Conservation (phyloP, 2,888 invertebrate genomes). For the Chalcis sispes region DNA sequence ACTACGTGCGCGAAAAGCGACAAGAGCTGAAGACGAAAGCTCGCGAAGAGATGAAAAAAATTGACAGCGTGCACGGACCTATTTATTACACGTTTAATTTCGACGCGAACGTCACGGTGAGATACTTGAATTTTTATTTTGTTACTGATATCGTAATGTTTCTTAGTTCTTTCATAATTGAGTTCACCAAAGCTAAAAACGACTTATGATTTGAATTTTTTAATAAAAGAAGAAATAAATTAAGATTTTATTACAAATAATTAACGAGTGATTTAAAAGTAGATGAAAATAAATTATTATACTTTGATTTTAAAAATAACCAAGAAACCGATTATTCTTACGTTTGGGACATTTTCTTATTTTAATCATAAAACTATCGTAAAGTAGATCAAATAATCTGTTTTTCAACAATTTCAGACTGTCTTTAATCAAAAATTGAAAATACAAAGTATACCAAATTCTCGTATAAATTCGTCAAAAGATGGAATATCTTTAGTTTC, state of each 20-base stretch:
- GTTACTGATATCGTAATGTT: not conserved
- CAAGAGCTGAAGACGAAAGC: conserved; percentile 60
- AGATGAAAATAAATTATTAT: too few species aligned
- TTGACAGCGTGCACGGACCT: not conserved
- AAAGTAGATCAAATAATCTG: too few species aligned
- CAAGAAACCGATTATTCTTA: too few species aligned
- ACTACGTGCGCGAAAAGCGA: conserved; percentile 71
- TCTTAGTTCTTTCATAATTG: too few species aligned
- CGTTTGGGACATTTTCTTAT: too few species aligned
- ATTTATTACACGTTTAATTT: conserved; percentile 26
- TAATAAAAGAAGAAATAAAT: too few species aligned
- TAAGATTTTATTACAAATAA: too few species aligned
- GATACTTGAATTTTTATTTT: not conserved
- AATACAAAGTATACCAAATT: conserved; percentile 30
- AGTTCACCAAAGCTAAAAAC: too few species aligned
- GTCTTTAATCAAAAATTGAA: conserved; percentile 39
- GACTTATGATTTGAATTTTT: too few species aligned
- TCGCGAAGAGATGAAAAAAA: conserved; percentile 42
- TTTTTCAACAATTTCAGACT: conserved; percentile 36
- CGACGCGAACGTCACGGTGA: conserved; percentile 36
- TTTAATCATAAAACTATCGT: too few species aligned
- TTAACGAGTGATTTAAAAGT: too few species aligned
- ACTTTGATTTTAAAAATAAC: too few species aligned
- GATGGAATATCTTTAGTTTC: conserved; percentile 9
- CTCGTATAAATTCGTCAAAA: not conserved